These are phyloP conservation scores for Clupea harengus DNA, from an alignment of 2,113 vertebrate species.

Conservation along the genomic window DNA sequence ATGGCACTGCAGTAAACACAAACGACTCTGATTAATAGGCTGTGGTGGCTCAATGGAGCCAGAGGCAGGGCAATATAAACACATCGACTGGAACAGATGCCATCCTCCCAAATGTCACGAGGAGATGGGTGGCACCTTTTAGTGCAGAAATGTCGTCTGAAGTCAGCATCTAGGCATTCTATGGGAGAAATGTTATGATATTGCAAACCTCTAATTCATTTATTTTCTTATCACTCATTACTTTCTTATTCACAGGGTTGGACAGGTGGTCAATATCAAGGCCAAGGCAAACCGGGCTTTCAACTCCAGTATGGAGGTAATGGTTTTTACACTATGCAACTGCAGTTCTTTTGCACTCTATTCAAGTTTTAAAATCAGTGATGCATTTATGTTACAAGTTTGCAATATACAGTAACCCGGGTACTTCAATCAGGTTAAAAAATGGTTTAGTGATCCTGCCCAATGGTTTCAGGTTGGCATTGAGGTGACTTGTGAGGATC, in stretches of 20 bases:
- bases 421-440: neutral
- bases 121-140: neutral
- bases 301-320: conserved; percentile 94
- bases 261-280: conserved; percentile 94
- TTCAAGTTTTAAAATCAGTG: neutral
- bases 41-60: neutral
- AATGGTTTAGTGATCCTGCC: neutral
- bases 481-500: conserved; percentile 87
- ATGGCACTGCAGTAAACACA: neutral
- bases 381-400: neutral
- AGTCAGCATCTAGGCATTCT: neutral
- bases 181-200: neutral
- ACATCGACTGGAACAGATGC: neutral
- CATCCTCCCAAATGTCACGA: neutral
- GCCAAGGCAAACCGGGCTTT: conserved; percentile 98
- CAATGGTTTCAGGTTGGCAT: conserved; percentile 84
- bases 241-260: conserved; percentile 74
- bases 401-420: neutral
- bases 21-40: conserved; percentile 1
- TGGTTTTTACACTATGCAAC: neutral
- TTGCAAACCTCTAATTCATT: neutral
- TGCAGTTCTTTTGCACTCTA: neutral
- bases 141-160: neutral
- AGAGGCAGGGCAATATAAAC: neutral
- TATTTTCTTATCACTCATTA: neutral